Evolutionary conservation across 2,113 vertebrate species (phyloP).

Genomic region (Daboia siamensis): DNA sequence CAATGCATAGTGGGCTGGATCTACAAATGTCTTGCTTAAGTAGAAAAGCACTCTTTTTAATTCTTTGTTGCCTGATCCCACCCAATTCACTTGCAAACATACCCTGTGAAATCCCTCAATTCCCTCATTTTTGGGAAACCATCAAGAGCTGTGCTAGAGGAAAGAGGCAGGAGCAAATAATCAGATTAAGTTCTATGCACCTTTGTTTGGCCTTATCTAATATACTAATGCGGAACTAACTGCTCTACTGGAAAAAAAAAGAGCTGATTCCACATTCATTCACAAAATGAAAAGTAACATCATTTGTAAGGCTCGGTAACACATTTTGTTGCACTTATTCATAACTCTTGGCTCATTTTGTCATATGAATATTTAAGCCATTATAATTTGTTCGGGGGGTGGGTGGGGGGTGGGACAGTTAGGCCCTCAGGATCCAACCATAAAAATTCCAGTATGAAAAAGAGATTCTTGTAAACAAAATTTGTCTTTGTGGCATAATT

Average conservation of each 20-base stretch:
- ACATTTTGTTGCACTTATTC: not conserved
- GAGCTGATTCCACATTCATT: not conserved
- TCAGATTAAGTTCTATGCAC: not conserved
- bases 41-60: not conserved
- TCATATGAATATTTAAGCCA: not conserved
- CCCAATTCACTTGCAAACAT: not conserved
- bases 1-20: not conserved
- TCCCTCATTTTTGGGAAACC: not conserved
- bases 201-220: not conserved
- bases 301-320: not conserved
- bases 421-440: not conserved
- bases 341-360: not conserved
- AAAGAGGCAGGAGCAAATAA: not conserved
- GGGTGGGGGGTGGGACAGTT: not conserved
- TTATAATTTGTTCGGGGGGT: not conserved
- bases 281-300: not conserved
- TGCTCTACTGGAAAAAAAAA: not conserved
- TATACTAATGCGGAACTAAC: not conserved
- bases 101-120: not conserved
- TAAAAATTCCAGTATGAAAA: not conserved
- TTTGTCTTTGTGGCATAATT: not conserved
- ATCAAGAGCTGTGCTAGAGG: not conserved
- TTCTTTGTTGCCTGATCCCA: not conserved
- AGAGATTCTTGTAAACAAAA: not conserved
- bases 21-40: not conserved